Evolutionary conservation across 2,113 vertebrate species (phyloP), one percentile per base, ranked within the genome.

Genomic region (Cricetomys ansorgei): DNA sequence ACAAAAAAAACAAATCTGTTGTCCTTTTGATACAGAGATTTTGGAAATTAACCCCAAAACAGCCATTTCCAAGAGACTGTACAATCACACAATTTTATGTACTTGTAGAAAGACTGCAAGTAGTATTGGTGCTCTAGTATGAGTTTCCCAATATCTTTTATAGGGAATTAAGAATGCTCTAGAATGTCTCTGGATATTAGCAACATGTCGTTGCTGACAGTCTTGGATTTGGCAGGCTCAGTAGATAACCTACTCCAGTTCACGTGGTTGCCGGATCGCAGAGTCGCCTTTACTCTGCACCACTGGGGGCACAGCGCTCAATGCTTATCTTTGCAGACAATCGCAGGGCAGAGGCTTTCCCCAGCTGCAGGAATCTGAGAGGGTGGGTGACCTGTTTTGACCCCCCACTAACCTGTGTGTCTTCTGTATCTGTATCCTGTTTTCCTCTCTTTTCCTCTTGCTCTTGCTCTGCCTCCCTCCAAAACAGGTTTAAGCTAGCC

Each of bases 21-120:
- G 4, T 50, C 40, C 59, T 89, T 91, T 94, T 37, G 77, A 31
- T 65, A 29, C 65, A 16, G 16, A 53, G 16, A 40, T 37, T 72
- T 75, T 84, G 70, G 31, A 95, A 93, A 84, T 94, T 94, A 97
- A 96, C 94, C 79, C 77, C 37, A 37, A 87, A 16, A 53, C 75
- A 91, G 73, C 70, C 86, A 80, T 34, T 80, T 91, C 91, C 57
- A 93, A 91, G 67, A 25, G 3, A 73, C 3, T 80, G 13, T 45
- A 25, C 67, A 62, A 83, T 65, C 29, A 73, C 29, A 73, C 4
- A 31, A 94, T 75, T 93, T 93, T 92, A 37, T 77, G 72, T 23
- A 43, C 19, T 62, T 27, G 73, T 48, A 92, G 62, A 77, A 57
- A 72, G 65, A 69, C 11, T 76, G 34, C 57, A 80, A 85, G 17